Percentiles rank a stretch among this genome's conserved stretches.
Conservation (phyloP, 92 coral and sea anemone genomes). For the Zoanthus solanderi region DNA sequence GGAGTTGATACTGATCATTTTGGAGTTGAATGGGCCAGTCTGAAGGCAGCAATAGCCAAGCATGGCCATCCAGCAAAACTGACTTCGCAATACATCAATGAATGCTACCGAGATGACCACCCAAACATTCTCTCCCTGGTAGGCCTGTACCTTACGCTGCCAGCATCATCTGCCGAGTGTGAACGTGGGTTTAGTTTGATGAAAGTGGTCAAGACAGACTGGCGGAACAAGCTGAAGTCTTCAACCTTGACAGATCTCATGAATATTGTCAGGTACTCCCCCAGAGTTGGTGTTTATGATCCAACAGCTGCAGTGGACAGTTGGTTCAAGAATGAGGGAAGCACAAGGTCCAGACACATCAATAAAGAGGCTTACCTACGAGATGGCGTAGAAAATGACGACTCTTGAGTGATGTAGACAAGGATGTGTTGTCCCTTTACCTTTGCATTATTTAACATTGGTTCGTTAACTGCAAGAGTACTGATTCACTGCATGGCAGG, state of each 20-base stretch:
- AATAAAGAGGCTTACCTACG: background rate
- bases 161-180: constrained; percentile 40
- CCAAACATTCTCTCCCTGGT: constrained; percentile 35
- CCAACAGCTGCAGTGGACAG: constrained; percentile 28
- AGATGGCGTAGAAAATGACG: background rate
- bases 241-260: constrained; percentile 42
- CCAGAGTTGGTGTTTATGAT: constrained; percentile 28
- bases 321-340: constrained; percentile 19
- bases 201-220: constrained; percentile 45
- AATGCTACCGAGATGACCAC: constrained; percentile 6
- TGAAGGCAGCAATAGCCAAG: constrained; percentile 47
- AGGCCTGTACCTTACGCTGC: constrained; percentile 53
- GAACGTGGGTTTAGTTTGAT: constrained; percentile 45
- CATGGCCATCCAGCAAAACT: constrained; percentile 27
- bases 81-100: constrained; percentile 32
- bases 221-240: constrained; percentile 43
- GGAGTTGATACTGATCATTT: constrained; percentile 48
- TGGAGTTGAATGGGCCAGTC: constrained; percentile 51
- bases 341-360: constrained; percentile 28
- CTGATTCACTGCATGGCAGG: background rate
- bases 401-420: background rate
- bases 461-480: background rate
- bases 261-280: constrained; percentile 29
- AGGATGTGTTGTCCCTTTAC: background rate
- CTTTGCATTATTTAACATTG: background rate